A percentile compares a stretch with the other conserved stretches of the same genome.
Conservation (phyloP, 1,140 invertebrate genomes). For the Drosophila takahashii region DNA sequence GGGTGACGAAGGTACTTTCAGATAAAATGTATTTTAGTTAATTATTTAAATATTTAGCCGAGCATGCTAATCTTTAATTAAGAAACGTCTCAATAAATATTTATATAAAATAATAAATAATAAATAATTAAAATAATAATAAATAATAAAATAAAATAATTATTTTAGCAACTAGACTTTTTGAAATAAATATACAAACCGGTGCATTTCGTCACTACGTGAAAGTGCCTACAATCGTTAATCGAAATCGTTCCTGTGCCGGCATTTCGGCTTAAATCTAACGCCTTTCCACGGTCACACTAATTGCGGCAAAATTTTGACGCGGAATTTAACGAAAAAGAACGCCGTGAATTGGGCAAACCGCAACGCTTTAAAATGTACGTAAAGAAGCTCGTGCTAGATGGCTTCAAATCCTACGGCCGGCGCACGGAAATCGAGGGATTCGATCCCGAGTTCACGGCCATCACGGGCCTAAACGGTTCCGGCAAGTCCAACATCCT, state of each 20-base stretch:
- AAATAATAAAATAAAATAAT: no score
- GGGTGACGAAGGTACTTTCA: background rate
- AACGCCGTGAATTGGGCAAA: background rate
- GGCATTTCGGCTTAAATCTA: background rate
- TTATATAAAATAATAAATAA: no score
- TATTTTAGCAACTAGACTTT: no score
- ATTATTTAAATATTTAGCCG: background rate
- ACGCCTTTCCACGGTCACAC: background rate
- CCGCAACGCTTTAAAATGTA: slow-evolving; percentile 89
- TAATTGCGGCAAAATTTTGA: slow-evolving; percentile 53
- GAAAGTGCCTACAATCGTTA: background rate
- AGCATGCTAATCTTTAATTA: background rate
- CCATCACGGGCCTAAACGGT: slow-evolving; percentile 99
- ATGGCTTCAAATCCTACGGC: slow-evolving; percentile 99
- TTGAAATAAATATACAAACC: no score
- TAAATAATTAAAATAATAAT: no score
- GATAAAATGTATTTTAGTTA: background rate
- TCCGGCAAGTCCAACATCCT: slow-evolving; percentile 99
- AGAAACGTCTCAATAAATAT: no score
- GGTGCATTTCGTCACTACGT: background rate
- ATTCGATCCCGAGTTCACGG: slow-evolving; percentile 98
- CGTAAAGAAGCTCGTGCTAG: slow-evolving; percentile 96
- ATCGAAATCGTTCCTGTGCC: background rate
- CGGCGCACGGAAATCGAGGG: slow-evolving; percentile 96
- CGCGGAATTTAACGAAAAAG: slow-evolving; percentile 14